Conservation (phyloP, 2,797 vertebrate species). For the Clarias pachynema region DNA sequence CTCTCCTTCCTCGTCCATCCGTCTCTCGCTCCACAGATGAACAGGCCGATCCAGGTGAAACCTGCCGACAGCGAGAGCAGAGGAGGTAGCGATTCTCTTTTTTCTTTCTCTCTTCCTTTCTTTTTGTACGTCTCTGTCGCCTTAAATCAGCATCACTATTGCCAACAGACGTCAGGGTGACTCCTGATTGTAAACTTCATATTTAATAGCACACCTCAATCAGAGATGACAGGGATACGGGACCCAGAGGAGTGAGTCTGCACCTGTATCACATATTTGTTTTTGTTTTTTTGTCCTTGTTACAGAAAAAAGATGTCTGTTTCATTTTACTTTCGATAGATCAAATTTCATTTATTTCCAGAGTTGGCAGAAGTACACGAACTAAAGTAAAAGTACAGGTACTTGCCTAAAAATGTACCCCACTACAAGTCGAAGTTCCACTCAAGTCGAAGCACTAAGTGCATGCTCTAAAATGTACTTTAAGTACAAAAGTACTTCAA, state of each 20-base stretch:
- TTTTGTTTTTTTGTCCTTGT: slow-evolving; percentile 5
- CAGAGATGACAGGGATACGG: slow-evolving; percentile 46
- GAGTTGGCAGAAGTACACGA: background rate
- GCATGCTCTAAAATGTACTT: too few species aligned
- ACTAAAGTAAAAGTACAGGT: too few species aligned
- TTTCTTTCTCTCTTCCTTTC: slow-evolving; percentile 43
- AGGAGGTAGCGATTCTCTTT: slow-evolving; percentile 83
- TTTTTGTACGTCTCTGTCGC: slow-evolving; percentile 61
- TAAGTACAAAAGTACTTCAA: too few species aligned
- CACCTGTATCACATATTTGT: slow-evolving; percentile 30
- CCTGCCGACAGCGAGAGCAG: slow-evolving; percentile 98
- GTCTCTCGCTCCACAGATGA: slow-evolving; percentile 82
- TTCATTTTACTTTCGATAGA: background rate
- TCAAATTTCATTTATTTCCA: background rate
- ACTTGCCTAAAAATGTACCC: too few species aligned
- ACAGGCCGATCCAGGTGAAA: slow-evolving; percentile 99
- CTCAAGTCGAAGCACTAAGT: too few species aligned
- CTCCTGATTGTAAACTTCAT: slow-evolving; percentile 42
- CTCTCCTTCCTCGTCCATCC: slow-evolving; percentile 44
- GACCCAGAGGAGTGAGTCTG: slow-evolving; percentile 42
- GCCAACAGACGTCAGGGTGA: slow-evolving; percentile 40
- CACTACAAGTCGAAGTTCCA: too few species aligned
- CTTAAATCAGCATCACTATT: slow-evolving; percentile 65
- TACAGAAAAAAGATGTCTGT: background rate
- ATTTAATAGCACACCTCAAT: slow-evolving; percentile 50